Evolutionary conservation across 2,888 invertebrate species (phyloP).

Genomic region (Seira ritae): DNA sequence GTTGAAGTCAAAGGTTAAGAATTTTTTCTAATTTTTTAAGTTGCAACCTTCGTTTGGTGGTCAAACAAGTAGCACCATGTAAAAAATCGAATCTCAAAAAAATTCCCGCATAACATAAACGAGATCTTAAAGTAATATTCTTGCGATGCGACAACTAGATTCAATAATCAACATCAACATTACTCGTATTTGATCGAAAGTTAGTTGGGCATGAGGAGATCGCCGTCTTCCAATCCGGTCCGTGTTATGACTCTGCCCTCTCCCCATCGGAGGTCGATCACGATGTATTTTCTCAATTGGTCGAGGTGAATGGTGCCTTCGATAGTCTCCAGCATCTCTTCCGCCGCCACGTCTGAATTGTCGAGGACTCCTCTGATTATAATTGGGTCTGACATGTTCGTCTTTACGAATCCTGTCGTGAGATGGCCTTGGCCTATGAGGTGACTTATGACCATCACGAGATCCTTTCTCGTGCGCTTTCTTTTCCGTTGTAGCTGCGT

Average conservation of each 20-base stretch:
- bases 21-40: too few species aligned
- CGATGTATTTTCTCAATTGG: conserved; percentile 46
- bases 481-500: neutral
- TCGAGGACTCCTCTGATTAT: neutral
- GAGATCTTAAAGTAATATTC: too few species aligned
- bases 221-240: conserved; percentile 81
- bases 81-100: too few species aligned
- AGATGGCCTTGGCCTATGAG: conserved; percentile 14
- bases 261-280: conserved; percentile 42
- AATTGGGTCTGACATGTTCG: neutral
- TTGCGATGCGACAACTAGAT: too few species aligned
- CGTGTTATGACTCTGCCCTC: conserved; percentile 1
- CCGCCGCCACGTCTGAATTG: conserved; percentile 28
- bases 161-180: conserved; percentile 43
- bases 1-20: too few species aligned
- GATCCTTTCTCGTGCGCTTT: conserved; percentile 24
- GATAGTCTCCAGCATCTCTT: conserved; percentile 23
- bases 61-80: too few species aligned
- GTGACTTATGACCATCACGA: conserved; percentile 4
- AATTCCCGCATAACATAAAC: too few species aligned
- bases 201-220: conserved; percentile 47
- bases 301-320: conserved; percentile 20
- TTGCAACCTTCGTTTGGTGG: too few species aligned
- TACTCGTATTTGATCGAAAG: conserved; percentile 68
- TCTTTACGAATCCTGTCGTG: conserved; percentile 35